Evolutionary conservation across 1,140 invertebrate species (phyloP).

Genomic region (Orius insidiosus): DNA sequence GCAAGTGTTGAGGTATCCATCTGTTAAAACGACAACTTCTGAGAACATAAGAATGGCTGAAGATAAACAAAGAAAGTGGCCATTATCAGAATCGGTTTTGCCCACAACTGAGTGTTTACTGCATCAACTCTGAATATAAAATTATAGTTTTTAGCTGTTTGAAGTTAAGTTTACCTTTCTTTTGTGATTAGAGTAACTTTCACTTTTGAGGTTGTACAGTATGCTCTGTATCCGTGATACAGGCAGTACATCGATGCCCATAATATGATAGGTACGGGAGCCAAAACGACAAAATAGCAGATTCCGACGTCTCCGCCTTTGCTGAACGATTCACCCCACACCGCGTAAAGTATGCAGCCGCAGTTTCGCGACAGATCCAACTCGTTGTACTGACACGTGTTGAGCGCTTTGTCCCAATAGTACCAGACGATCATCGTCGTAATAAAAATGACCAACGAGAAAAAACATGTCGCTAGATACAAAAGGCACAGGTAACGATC

Average conservation of each 20-base stretch:
- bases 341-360: slow-evolving; percentile 44
- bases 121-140: slow-evolving; percentile 5
- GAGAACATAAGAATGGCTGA: slow-evolving; percentile 17
- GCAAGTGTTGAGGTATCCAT: slow-evolving; percentile 21
- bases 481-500: no score
- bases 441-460: no score
- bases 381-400: slow-evolving; percentile 29
- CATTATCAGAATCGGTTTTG: slow-evolving; percentile 7
- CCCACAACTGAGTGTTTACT: slow-evolving; percentile 11
- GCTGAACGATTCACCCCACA: slow-evolving; percentile 36
- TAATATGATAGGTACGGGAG: slow-evolving; percentile 33
- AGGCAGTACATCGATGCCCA: slow-evolving; percentile 35
- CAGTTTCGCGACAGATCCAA: slow-evolving; percentile 34
- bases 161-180: slow-evolving; percentile 1
- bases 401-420: slow-evolving; percentile 43
- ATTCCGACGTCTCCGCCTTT: slow-evolving; percentile 42
- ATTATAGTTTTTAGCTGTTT: background rate
- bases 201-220: background rate
- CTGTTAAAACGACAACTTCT: slow-evolving; percentile 15
- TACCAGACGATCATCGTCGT: slow-evolving; percentile 29
- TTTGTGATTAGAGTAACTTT: slow-evolving; percentile 5
- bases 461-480: no score
- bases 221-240: slow-evolving; percentile 30
- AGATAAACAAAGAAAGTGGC: slow-evolving; percentile 10
- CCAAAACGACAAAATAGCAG: slow-evolving; percentile 41